Evolutionary conservation across 2,888 invertebrate genomes (phyloP).

Genomic region (Cinara cedri): DNA sequence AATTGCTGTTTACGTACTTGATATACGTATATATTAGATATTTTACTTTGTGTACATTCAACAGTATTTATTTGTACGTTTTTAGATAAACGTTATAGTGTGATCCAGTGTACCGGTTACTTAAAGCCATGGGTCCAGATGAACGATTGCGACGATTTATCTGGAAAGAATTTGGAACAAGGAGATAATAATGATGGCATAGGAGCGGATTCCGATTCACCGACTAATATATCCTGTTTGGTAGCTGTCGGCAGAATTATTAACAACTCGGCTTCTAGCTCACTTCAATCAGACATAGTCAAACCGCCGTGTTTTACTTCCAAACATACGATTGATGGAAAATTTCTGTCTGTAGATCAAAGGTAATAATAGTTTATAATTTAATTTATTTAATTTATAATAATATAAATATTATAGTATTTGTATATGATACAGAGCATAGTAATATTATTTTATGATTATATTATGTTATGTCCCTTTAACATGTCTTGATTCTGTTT

Average conservation of each 20-base stretch:
- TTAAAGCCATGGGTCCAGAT: constrained; percentile 89
- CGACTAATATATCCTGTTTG: constrained; percentile 79
- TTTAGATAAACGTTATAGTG: constrained; percentile 81
- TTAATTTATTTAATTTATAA: no score
- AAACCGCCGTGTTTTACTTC: constrained; percentile 79
- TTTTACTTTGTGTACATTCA: neutral
- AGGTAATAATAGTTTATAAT: no score
- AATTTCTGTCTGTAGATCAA: constrained; percentile 91
- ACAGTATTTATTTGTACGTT: neutral
- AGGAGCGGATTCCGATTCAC: constrained; percentile 63
- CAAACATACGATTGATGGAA: constrained; percentile 86
- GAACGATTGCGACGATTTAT: constrained; percentile 67
- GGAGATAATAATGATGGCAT: constrained; percentile 69
- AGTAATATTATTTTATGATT: neutral
- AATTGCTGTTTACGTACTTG: no score
- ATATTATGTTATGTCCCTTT: neutral
- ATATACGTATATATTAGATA: no score
- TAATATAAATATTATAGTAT: no score
- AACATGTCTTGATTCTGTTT: constrained; percentile 58
- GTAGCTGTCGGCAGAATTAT: constrained; percentile 85
- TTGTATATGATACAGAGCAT: neutral
- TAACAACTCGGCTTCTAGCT: constrained; percentile 61
- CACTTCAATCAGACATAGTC: constrained; percentile 64
- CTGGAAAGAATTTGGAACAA: constrained; percentile 66
- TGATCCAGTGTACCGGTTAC: constrained; percentile 92